Evolutionary conservation across 2,113 vertebrate species (phyloP).

Genomic region (Nerophis ophidion): DNA sequence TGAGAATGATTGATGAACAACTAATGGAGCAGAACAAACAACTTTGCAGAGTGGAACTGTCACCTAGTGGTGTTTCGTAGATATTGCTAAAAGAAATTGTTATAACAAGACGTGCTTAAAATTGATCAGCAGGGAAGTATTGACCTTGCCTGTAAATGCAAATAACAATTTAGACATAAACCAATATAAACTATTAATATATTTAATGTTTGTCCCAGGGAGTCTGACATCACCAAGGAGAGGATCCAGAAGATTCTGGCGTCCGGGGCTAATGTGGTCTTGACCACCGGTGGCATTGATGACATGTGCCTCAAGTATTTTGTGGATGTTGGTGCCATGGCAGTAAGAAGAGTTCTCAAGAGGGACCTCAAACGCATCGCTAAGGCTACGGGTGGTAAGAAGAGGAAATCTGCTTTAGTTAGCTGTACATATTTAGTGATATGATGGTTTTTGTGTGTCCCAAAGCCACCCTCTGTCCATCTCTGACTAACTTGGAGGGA

Average conservation of each 20-base stretch:
- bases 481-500: constrained; percentile 92
- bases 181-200: no score
- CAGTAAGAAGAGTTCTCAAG: constrained; percentile 90
- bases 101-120: no score
- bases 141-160: no score
- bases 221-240: constrained; percentile 97
- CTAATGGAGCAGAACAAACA: no score
- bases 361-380: constrained; percentile 93
- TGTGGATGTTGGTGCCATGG: constrained; percentile 90
- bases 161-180: no score
- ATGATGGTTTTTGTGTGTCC: not conserved
- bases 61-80: no score
- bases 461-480: constrained; percentile 84
- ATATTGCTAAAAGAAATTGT: no score
- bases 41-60: no score
- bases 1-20: no score
- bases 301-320: constrained; percentile 99
- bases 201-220: constrained; percentile 64
- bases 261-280: constrained; percentile 87
- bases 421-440: not conserved
- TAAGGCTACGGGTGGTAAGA: constrained; percentile 90
- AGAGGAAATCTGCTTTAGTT: not conserved
- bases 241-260: constrained; percentile 94
- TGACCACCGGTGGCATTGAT: constrained; percentile 94
- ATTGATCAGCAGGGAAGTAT: no score